These are phyloP conservation scores for Nettapus auritus DNA, from an alignment of 2,113 vertebrate species.

Conservation along the genomic window DNA sequence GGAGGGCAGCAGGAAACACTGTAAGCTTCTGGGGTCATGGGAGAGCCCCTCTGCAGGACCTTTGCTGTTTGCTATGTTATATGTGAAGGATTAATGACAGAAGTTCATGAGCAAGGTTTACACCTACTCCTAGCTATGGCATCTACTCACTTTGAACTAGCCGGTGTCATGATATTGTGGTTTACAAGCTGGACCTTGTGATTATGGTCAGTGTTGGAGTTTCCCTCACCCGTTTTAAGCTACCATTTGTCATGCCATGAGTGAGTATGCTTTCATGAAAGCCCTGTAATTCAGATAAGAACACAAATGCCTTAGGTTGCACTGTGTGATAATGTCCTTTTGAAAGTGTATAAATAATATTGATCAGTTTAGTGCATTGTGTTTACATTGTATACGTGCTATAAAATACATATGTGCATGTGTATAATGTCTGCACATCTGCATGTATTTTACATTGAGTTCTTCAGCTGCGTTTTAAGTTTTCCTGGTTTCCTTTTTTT, in stretches of 20 bases:
- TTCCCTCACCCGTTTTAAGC: not conserved
- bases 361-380: not conserved
- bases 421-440: not conserved
- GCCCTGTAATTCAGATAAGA: not conserved
- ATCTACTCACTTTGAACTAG: not conserved
- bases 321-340: not conserved
- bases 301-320: not conserved
- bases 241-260: not conserved
- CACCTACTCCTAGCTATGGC: not conserved
- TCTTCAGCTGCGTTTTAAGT: constrained; percentile 37
- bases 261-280: not conserved
- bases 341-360: not conserved
- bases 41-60: not conserved
- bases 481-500: constrained; percentile 13
- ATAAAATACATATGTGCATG: not conserved
- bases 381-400: not conserved
- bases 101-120: not conserved
- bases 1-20: not conserved
- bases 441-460: not conserved
- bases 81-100: not conserved
- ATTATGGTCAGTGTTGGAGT: not conserved
- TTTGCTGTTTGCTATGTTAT: not conserved
- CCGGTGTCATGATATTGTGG: not conserved
- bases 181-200: not conserved
- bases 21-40: not conserved